A percentile compares a stretch with the other conserved stretches of the same genome.
Conservation (phyloP, 2,113 vertebrate genomes). For the Elachura formosa region DNA sequence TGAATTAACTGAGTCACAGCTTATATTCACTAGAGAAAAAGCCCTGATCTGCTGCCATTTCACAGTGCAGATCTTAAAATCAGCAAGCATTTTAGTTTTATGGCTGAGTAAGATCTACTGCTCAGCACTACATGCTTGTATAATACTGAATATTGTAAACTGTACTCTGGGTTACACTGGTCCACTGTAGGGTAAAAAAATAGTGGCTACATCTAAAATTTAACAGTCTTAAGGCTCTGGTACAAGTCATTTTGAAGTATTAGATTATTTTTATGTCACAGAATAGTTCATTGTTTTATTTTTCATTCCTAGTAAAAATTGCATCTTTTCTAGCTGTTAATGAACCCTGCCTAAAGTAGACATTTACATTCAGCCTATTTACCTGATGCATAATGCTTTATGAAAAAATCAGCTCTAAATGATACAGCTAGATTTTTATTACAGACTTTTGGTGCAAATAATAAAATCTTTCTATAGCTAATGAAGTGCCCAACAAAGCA, state of each 20-base stretch:
- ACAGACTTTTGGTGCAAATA: slow-evolving; percentile 55
- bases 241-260: not conserved
- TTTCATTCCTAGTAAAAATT: slow-evolving; percentile 21
- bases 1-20: slow-evolving; percentile 4
- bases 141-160: not conserved
- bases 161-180: not conserved
- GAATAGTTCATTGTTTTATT: not conserved
- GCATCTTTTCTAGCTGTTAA: slow-evolving; percentile 54
- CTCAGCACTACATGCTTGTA: not conserved
- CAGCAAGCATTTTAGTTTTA: slow-evolving; percentile 12
- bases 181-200: not conserved
- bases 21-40: not conserved
- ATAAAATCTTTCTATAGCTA: slow-evolving; percentile 63
- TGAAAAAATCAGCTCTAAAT: slow-evolving; percentile 63
- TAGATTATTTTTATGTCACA: not conserved
- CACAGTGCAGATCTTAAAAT: not conserved
- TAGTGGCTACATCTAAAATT: not conserved
- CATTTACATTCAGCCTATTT: slow-evolving; percentile 70
- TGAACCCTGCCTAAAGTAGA: slow-evolving; percentile 59
- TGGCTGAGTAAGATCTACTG: not conserved
- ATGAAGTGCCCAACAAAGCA: slow-evolving; percentile 69
- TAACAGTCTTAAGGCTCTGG: not conserved
- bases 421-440: slow-evolving; percentile 52
- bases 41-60: not conserved
- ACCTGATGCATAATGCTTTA: slow-evolving; percentile 66